Conservation (phyloP, 2,113 vertebrate genomes). For the Gasterosteus nipponicus region DNA sequence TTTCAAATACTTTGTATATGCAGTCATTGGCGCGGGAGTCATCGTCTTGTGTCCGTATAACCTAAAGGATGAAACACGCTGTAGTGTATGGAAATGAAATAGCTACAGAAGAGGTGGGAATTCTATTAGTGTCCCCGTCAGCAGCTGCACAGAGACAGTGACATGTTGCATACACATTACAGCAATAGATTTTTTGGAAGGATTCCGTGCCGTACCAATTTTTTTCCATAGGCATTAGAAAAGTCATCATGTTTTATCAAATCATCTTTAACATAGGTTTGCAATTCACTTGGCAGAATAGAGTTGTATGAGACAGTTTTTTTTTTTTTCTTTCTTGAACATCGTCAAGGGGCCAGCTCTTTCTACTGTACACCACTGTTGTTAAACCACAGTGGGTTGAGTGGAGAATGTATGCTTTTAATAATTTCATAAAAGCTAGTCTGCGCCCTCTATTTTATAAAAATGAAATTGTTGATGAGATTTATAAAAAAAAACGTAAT, state of each 20-base stretch:
- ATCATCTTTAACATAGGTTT: neutral
- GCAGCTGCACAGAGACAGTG: constrained; percentile 17
- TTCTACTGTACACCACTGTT: neutral
- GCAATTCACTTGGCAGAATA: neutral
- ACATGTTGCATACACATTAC: constrained; percentile 6
- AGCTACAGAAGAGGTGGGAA: constrained; percentile 32
- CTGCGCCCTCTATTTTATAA: neutral
- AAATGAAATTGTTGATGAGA: neutral
- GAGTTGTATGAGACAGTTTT: neutral
- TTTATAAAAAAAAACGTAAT: neutral
- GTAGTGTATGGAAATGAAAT: constrained; percentile 64
- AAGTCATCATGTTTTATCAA: neutral
- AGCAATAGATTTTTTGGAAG: neutral
- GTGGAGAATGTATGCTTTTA: neutral
- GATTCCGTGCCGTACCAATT: neutral
- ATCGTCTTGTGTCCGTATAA: constrained; percentile 36
- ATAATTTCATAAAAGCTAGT: neutral
- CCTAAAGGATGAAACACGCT: constrained; percentile 28
- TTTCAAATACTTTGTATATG: no score
- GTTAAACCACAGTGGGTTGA: neutral
- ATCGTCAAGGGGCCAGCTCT: neutral
- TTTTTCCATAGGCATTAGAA: neutral
- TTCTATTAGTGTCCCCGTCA: constrained; percentile 33
- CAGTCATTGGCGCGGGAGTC: constrained; percentile 2
- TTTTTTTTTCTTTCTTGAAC: neutral